A percentile compares a stretch with the other conserved stretches of the same genome.
Evolutionary conservation across 2,797 vertebrate species (phyloP).

Genomic region (Adelosebastes latens): DNA sequence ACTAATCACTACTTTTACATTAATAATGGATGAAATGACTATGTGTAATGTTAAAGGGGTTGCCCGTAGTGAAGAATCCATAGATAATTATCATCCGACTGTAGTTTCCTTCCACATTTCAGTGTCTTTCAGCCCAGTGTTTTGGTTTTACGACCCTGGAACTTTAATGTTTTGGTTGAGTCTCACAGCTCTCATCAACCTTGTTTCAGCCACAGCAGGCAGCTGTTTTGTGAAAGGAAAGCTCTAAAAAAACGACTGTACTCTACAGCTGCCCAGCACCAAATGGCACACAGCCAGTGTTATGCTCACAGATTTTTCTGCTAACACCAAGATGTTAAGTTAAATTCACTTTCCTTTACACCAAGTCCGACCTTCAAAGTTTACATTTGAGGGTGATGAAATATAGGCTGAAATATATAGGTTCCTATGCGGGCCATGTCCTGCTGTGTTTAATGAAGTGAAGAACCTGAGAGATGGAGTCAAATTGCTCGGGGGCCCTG

Average conservation of each 20-base stretch:
- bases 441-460: conserved; percentile 22
- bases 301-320: background rate
- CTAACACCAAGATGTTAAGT: background rate
- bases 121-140: background rate
- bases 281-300: background rate
- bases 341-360: background rate
- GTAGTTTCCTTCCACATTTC: background rate
- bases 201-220: background rate
- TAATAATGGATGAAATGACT: background rate
- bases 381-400: background rate
- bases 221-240: background rate
- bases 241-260: background rate
- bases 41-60: background rate
- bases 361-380: background rate
- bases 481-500: conserved; percentile 19
- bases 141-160: background rate
- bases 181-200: background rate
- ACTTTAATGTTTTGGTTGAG: background rate
- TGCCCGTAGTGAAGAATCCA: background rate
- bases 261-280: background rate
- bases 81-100: background rate
- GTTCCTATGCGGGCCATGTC: background rate
- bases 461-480: background rate
- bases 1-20: background rate
- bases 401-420: background rate